Percentiles rank a stretch among this genome's conserved stretches.
Evolutionary conservation across 2,888 invertebrate species (phyloP).

Genomic region (Scaptomyza cyrtandrae): DNA sequence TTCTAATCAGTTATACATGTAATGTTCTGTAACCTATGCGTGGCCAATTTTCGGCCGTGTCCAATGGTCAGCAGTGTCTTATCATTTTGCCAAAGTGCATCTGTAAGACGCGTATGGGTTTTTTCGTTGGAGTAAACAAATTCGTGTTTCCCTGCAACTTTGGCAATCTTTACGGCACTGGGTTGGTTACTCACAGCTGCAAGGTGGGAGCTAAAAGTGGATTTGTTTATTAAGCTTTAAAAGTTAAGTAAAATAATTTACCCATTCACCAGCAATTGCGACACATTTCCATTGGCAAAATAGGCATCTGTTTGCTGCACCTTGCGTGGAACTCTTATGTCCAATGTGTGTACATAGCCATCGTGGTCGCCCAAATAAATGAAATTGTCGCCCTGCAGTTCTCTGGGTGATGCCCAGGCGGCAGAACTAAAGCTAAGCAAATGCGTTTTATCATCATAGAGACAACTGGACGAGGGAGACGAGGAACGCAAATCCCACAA

Average conservation of each 20-base stretch:
- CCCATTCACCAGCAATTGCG: slow-evolving; percentile 57
- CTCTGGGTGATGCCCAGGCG: slow-evolving; percentile 53
- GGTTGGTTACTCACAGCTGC: slow-evolving; percentile 66
- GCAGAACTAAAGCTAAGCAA: slow-evolving; percentile 59
- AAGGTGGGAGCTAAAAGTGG: slow-evolving; percentile 46
- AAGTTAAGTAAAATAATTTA: slow-evolving; percentile 9
- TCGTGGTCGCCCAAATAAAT: slow-evolving; percentile 66
- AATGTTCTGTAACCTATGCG: slow-evolving; percentile 40
- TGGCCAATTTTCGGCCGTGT: slow-evolving; percentile 58
- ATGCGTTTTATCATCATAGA: slow-evolving; percentile 51
- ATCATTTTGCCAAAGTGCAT: slow-evolving; percentile 57
- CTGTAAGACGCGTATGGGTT: slow-evolving; percentile 56
- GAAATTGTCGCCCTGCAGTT: slow-evolving; percentile 49
- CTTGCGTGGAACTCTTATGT: slow-evolving; percentile 51
- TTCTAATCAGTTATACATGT: not conserved
- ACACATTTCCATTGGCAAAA: slow-evolving; percentile 46
- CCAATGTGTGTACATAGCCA: slow-evolving; percentile 64
- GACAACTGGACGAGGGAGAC: slow-evolving; percentile 43
- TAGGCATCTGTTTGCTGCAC: slow-evolving; percentile 43
- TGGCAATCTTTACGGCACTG: slow-evolving; percentile 47
- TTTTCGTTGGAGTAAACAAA: slow-evolving; percentile 49
- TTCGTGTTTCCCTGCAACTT: slow-evolving; percentile 25
- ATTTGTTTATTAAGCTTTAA: not conserved
- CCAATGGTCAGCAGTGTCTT: slow-evolving; percentile 63
- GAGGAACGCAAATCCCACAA: slow-evolving; percentile 62